Evolutionary conservation across 2,888 invertebrate genomes (phyloP).

Genomic region (Carterocephalus palaemon): DNA sequence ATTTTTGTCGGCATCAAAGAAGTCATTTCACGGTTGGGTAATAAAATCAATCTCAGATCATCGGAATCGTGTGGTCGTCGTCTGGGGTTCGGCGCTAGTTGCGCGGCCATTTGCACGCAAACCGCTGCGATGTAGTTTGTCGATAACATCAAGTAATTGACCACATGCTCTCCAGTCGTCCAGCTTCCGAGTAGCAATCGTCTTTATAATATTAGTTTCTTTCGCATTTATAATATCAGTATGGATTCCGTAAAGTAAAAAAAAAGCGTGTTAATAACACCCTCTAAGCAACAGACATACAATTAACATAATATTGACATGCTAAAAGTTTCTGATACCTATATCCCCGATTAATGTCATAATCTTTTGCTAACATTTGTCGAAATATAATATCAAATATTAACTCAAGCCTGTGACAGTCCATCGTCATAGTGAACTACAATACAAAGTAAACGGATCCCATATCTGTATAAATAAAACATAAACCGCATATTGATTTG

Average conservation of each 20-base stretch:
- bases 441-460: constrained; percentile 11
- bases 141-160: constrained; percentile 7
- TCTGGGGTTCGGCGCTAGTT: constrained; percentile 5
- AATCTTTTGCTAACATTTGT: constrained; percentile 8
- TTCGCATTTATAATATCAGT: background rate
- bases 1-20: constrained; percentile 5
- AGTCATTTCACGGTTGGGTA: constrained; percentile 21
- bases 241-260: background rate
- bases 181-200: too few species aligned
- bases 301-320: background rate
- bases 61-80: constrained; percentile 3
- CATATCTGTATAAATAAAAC: constrained; percentile 12
- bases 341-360: background rate
- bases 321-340: background rate
- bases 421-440: background rate
- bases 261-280: too few species aligned
- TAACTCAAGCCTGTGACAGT: constrained; percentile 8
- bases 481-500: constrained; percentile 13
- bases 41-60: constrained; percentile 18
- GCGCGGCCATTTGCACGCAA: constrained; percentile 14
- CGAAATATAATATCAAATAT: constrained; percentile 10
- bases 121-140: constrained; percentile 6
- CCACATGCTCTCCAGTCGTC: too few species aligned
- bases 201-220: too few species aligned
- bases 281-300: too few species aligned